These are phyloP conservation scores for Cheilosia impressa DNA, from an alignment of 2,888 invertebrate genomes.

Conservation along the genomic window DNA sequence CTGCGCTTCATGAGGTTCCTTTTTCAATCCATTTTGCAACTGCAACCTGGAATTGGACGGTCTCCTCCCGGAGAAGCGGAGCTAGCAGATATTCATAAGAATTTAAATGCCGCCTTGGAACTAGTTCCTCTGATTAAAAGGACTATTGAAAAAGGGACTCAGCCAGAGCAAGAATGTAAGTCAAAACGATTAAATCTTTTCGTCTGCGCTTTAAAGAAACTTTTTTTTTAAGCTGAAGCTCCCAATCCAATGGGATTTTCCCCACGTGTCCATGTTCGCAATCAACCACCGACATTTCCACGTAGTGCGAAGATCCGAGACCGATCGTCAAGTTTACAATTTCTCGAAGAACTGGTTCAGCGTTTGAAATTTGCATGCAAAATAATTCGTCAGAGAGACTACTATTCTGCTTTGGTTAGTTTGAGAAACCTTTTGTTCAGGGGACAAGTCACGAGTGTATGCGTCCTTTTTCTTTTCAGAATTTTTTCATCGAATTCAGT, in stretches of 20 bases:
- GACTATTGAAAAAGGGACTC: constrained; percentile 89
- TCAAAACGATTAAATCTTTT: constrained; percentile 14
- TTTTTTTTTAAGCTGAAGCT: constrained; percentile 84
- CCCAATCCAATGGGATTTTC: constrained; percentile 97
- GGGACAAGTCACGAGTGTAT: neutral
- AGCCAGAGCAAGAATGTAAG: constrained; percentile 85
- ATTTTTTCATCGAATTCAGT: constrained; percentile 97
- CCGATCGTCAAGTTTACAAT: constrained; percentile 87
- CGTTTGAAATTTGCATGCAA: constrained; percentile 92
- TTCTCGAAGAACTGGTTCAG: constrained; percentile 92
- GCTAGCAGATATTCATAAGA: constrained; percentile 90
- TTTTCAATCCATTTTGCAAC: constrained; percentile 88
- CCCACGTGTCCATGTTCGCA: constrained; percentile 96
- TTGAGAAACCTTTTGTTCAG: neutral
- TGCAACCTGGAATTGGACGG: constrained; percentile 82
- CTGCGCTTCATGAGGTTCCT: constrained; percentile 94
- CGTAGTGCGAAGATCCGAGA: constrained; percentile 96
- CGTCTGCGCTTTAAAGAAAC: neutral
- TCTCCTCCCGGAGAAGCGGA: constrained; percentile 82
- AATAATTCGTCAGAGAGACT: constrained; percentile 90
- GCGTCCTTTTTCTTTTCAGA: constrained; percentile 84
- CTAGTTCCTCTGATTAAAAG: constrained; percentile 91
- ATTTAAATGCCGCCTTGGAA: constrained; percentile 92
- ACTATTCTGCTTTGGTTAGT: constrained; percentile 92
- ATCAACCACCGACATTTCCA: constrained; percentile 99